Evolutionary conservation across 1,140 invertebrate species (phyloP).

Genomic region (Neodiprion virginianus): DNA sequence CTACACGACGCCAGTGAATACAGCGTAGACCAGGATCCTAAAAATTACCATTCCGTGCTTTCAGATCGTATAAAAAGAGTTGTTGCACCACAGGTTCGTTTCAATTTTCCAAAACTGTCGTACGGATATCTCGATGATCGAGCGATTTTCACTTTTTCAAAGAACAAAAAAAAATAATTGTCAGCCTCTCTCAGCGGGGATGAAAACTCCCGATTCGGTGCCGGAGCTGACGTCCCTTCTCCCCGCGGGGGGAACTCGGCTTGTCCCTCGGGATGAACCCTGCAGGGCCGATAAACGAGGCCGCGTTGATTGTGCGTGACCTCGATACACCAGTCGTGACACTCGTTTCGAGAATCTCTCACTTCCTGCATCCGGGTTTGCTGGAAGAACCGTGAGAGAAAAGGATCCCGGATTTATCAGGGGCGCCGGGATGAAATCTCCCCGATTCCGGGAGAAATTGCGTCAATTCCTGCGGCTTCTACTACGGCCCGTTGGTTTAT

Average conservation of each 20-base stretch:
- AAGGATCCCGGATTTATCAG: not conserved
- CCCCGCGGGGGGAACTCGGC: no score
- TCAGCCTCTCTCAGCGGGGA: no score
- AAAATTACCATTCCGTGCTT: not conserved
- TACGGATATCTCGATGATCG: no score
- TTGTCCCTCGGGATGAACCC: not conserved
- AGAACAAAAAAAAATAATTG: no score
- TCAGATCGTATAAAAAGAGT: no score
- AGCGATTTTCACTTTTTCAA: no score
- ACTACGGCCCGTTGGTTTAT: no score
- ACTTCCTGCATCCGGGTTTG: no score
- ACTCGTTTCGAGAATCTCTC: not conserved
- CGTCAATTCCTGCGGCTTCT: not conserved
- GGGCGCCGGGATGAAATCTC: not conserved
- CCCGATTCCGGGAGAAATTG: conserved; percentile 1
- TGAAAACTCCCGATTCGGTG: no score
- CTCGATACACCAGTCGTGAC: not conserved
- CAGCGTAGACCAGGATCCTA: not conserved
- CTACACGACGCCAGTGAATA: not conserved
- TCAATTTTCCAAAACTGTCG: no score
- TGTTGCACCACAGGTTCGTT: no score
- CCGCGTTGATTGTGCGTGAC: not conserved
- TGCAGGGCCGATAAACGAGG: not conserved
- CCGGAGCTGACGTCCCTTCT: no score
- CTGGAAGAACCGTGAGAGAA: not conserved